Evolutionary conservation across 2,888 invertebrate genomes (phyloP).

Genomic region (Eilema griseolum): DNA sequence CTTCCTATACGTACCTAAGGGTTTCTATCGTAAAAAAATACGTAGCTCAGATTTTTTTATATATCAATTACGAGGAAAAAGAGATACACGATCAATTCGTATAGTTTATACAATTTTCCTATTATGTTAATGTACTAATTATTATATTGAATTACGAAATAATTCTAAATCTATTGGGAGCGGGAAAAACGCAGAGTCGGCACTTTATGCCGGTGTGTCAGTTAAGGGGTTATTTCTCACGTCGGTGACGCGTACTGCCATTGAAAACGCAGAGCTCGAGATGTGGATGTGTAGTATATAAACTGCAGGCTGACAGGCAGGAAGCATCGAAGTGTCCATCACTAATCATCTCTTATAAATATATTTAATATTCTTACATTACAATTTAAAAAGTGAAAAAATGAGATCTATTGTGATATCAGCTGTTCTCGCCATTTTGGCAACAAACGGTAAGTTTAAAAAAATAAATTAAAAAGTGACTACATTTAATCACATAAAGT

Average conservation of each 20-base stretch:
- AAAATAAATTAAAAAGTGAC: slow-evolving; percentile 1
- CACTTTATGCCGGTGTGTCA: slow-evolving; percentile 16
- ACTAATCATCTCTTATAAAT: slow-evolving; percentile 46
- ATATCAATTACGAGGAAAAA: background rate
- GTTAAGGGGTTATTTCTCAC: slow-evolving; percentile 74
- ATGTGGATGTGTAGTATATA: slow-evolving; percentile 81
- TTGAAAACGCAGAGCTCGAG: slow-evolving; percentile 77
- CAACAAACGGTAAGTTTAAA: slow-evolving; percentile 73
- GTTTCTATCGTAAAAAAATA: background rate
- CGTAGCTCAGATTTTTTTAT: background rate
- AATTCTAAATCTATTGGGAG: background rate
- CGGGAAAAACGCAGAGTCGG: slow-evolving; percentile 13
- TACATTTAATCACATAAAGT: slow-evolving; percentile 4
- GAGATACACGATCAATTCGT: background rate
- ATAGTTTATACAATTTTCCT: background rate
- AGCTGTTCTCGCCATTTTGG: slow-evolving; percentile 69
- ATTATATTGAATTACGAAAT: background rate
- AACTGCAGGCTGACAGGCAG: slow-evolving; percentile 71
- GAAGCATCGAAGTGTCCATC: slow-evolving; percentile 68
- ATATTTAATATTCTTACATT: background rate
- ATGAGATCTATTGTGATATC: slow-evolving; percentile 64
- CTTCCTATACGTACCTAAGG: background rate
- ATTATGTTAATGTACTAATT: background rate
- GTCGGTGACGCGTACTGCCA: slow-evolving; percentile 75
- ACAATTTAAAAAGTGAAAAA: slow-evolving; percentile 49